phyloP scores from a whole-genome alignment of 2,888 invertebrate species.

The Gandaritis pyraliata region DNA sequence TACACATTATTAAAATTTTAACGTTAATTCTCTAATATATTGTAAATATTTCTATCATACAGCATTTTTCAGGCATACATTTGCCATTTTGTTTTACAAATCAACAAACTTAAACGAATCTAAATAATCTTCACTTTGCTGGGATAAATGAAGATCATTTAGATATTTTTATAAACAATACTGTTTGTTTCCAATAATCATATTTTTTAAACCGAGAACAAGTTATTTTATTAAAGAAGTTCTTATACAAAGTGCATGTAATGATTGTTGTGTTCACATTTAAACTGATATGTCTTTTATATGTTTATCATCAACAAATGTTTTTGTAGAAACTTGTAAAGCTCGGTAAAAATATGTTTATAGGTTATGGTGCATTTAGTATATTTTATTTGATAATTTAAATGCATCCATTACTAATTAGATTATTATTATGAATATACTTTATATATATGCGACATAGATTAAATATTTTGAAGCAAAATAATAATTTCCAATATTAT shows the following conservation, averaged over 20 bases:
- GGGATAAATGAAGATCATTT: slow-evolving; percentile 76
- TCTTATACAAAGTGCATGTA: background rate
- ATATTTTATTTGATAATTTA: background rate
- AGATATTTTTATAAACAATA: slow-evolving; percentile 43
- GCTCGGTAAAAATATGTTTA: slow-evolving; percentile 6
- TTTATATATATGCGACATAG: background rate
- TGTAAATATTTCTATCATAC: slow-evolving; percentile 57
- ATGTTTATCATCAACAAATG: slow-evolving; percentile 5
- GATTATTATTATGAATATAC: slow-evolving; percentile 1
- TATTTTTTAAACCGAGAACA: no score
- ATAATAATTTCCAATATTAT: background rate
- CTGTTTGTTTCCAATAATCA: background rate
- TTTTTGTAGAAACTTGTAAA: slow-evolving; percentile 15
- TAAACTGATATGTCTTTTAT: slow-evolving; percentile 30
- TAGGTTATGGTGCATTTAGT: slow-evolving; percentile 8
- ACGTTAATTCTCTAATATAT: slow-evolving; percentile 67
- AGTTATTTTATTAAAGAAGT: background rate
- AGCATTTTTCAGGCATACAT: slow-evolving; percentile 47
- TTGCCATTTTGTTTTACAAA: slow-evolving; percentile 35
- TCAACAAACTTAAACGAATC: slow-evolving; percentile 46
- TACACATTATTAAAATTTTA: slow-evolving; percentile 59
- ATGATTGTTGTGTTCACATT: slow-evolving; percentile 20
- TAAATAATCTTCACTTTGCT: slow-evolving; percentile 76
- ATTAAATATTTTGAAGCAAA: slow-evolving; percentile 1
- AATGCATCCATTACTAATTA: background rate